Evolutionary conservation across 2,888 invertebrate species (phyloP), one percentile per base, ranked within the genome.

Genomic region (Tetropium fuscum): DNA sequence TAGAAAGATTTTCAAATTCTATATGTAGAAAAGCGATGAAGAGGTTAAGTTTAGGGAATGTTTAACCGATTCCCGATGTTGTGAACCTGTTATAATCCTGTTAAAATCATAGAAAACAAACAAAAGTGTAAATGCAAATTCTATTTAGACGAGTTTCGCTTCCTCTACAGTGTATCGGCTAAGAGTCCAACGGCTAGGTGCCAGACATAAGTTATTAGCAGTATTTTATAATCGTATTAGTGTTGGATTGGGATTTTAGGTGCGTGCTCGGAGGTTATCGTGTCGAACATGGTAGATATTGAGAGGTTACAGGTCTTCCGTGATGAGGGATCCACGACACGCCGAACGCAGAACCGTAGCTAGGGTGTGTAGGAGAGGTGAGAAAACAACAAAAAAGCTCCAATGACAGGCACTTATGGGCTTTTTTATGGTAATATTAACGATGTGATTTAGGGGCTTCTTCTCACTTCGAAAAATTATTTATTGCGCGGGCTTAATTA

Each of bases 281-380:
- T 41, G 41, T 41, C 41, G 19, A 13, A 41, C 41, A 41, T 41
- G 41, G 41, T 4, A 22, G 41, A 41, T 41, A 41, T 19, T 41
- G 41, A 41, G 41, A 41, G 20, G 41, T 41, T 41, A 19, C 41
- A 22, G 19, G 41, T 20, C 19, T 22, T 41, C 13, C 41, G 22
- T 41, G 41, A 41, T 20, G 22, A 41, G 22, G 41, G 11, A 41
- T 41, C n/a, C 41, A 19, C 10, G 30, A 25, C 25, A 25, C 8
- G 19, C 16, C 40, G 19, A 40, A 40, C 16, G 19, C 16, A 40
- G 40, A 10, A 16, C 40, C 40, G 40, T 40, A 40, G 15, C 34
- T 15, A 34, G 34, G 13, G 13, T 13, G 11, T 13, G 13, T 6
- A 13, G 15, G 34, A 34, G 34, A 34, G 13, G 13, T 13, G 5